Conservation (phyloP, 2,797 vertebrate species). For the Anniella stebbinsi region DNA sequence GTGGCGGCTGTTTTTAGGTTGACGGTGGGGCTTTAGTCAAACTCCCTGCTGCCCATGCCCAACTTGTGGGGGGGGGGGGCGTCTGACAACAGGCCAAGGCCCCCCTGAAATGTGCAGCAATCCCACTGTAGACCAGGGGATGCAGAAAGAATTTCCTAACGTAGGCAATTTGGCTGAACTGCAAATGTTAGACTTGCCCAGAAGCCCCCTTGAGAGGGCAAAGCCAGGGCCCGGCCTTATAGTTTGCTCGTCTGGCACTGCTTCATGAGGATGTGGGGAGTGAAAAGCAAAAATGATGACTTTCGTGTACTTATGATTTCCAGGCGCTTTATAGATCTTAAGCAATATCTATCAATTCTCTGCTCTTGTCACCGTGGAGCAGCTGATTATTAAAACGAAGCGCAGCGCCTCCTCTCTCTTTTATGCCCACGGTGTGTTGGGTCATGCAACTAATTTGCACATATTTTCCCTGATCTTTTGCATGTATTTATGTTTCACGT, state of each 20-base stretch:
- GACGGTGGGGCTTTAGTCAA: background rate
- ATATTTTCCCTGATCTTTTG: slow-evolving; percentile 51
- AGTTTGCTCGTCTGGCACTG: background rate
- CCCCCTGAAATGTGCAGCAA: background rate
- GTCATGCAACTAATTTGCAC: slow-evolving; percentile 41
- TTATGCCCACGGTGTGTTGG: slow-evolving; percentile 44
- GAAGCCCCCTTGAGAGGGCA: background rate
- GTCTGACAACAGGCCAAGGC: background rate
- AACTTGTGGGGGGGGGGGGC: background rate
- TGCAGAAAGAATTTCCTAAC: background rate
- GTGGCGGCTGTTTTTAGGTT: background rate
- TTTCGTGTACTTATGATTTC: slow-evolving; percentile 52
- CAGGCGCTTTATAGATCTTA: slow-evolving; percentile 33
- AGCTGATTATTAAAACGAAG: slow-evolving; percentile 66
- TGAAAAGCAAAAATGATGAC: background rate
- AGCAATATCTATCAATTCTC: slow-evolving; percentile 61
- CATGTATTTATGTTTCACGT: slow-evolving; percentile 17
- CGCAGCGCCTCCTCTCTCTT: slow-evolving; percentile 23
- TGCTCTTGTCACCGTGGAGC: slow-evolving; percentile 51
- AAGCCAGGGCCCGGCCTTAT: background rate
- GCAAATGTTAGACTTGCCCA: background rate
- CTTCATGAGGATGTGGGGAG: background rate
- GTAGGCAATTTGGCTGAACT: background rate
- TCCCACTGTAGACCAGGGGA: background rate
- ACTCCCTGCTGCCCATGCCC: too few species aligned